Base-by-base conservation (phyloP, 1,140 invertebrate species). In the Halictus rubicundus region DNA sequence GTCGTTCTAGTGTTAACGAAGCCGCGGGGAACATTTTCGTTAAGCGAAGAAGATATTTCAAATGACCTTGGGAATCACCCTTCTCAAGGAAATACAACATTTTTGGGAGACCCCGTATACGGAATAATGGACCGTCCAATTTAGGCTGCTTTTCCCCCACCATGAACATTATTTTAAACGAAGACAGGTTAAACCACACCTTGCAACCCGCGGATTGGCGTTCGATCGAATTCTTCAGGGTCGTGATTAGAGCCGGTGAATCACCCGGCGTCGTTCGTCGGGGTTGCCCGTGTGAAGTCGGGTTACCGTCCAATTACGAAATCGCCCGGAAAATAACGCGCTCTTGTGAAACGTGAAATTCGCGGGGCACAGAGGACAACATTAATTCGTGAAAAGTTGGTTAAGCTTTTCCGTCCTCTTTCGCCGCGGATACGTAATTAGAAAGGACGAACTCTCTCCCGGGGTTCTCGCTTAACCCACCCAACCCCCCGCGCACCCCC, bases 371-470 rank as follows among this genome's bases (percentile, higher is more conserved):
- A 68, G 27, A 19, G 19, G 27, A 9, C 25, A 68, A 60, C 68
- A 78, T 71, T 78, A 78, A 78, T 78, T 78, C 59, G 75, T 52
- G 78, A 80, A 82, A 84, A 87, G 78, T 82, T 85, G 84, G 78
- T 85, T 87, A 89, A 88, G 88, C 83, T 89, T 86, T 87, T 85
- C 54, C 61, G 23, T 69, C 57, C 59, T 78, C 57, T 76, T 70
- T 70, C 80, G 23, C 54, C 69, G 60, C 79, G 73, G 46, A 71
- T 80, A 84, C 80, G 79, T 87, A 90, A 90, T 91, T 86, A 86
- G 84, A 86, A 83, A 80, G 80, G 68, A 72, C 83, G 70, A 64
- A 46, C 76, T 71, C 46, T 49, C 46, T 19, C 14, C 4, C 59
- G 32, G 32, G 63, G 61, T 32, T n/a, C 19, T 54, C 52, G 52